Percentiles rank a stretch among this genome's conserved stretches.
These are phyloP conservation scores for Chrysemys picta DNA, from an alignment of 2,113 vertebrate species.

Conservation along the genomic window DNA sequence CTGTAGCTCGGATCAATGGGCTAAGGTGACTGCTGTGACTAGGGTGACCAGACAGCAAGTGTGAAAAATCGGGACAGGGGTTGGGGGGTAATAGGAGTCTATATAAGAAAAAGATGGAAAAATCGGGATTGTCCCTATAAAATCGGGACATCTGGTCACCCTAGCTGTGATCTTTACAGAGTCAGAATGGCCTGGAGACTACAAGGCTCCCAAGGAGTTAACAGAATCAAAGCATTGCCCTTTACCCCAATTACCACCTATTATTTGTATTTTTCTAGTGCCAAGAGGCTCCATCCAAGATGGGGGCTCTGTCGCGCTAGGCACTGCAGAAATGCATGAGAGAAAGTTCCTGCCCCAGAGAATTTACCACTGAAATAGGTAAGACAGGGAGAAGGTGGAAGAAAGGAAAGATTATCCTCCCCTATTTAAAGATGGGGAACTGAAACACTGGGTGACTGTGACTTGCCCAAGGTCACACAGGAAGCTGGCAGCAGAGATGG, in stretches of 20 bases:
- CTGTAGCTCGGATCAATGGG: constrained; percentile 3
- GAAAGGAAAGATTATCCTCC: background rate
- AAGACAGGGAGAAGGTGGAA: background rate
- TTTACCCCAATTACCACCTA: background rate
- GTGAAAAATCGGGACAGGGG: too few relatives aligned
- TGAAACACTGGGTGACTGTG: background rate
- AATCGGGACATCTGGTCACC: too few relatives aligned
- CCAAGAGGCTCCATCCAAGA: background rate
- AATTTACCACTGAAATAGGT: background rate
- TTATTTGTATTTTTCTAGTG: background rate
- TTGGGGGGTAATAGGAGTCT: too few relatives aligned
- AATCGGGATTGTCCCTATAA: too few relatives aligned
- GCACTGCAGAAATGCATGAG: background rate
- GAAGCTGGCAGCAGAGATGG: constrained; percentile 28
- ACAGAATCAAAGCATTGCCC: accelerated
- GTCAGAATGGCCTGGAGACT: background rate
- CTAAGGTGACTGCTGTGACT: background rate
- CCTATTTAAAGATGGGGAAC: background rate
- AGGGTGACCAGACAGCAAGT: too few relatives aligned
- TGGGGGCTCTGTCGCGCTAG: background rate
- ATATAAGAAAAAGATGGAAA: too few relatives aligned
- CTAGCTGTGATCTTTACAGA: background rate
- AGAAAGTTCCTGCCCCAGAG: background rate
- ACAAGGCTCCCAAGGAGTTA: background rate
- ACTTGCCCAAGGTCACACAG: constrained; percentile 39